Conservation (phyloP, 2,797 vertebrate species). For the Synanceia verrucosa region DNA sequence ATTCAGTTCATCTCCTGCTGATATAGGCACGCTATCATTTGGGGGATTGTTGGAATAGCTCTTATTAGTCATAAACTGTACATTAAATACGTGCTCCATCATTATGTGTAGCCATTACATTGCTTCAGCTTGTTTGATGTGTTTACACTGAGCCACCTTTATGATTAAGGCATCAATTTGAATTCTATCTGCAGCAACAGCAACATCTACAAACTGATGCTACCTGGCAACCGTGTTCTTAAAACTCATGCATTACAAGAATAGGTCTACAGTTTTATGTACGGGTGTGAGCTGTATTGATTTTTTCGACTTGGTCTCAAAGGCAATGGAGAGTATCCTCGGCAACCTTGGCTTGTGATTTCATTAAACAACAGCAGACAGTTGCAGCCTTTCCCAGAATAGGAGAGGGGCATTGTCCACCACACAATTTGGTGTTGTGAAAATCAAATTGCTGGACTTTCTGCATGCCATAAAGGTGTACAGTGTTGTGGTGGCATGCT, state of each 20-base stretch:
- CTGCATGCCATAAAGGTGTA: conserved; percentile 32
- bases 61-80: background rate
- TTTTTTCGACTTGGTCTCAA: background rate
- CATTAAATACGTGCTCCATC: background rate
- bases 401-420: background rate
- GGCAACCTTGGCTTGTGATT: background rate
- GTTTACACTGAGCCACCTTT: background rate
- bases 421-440: background rate
- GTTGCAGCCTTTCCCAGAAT: background rate
- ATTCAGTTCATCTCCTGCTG: background rate
- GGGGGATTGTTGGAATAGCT: background rate
- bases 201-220: background rate
- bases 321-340: background rate
- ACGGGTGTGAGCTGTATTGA: background rate
- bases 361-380: background rate
- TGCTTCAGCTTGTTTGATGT: background rate
- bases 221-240: background rate
- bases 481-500: conserved; percentile 16
- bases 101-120: background rate
- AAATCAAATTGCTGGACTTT: conserved; percentile 16
- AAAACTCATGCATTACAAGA: background rate
- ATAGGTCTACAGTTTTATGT: background rate
- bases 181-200: background rate
- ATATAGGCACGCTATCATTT: background rate
- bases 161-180: background rate